These are phyloP conservation scores for Suillia variegata DNA, from an alignment of 2,888 invertebrate genomes.

Conservation along the genomic window DNA sequence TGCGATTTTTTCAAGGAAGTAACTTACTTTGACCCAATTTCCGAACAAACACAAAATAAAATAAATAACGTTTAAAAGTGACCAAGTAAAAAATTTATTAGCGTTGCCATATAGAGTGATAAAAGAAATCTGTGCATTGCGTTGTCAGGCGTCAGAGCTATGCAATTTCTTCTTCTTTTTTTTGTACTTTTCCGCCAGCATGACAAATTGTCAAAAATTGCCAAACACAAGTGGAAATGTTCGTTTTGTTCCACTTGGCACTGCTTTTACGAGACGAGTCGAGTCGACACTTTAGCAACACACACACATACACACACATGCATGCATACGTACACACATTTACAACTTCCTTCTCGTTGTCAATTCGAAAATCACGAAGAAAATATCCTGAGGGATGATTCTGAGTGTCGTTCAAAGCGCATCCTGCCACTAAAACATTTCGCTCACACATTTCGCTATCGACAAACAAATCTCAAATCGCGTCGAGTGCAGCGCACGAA, in stretches of 20 bases:
- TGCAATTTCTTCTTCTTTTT: conserved; percentile 35
- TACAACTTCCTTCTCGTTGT: background rate
- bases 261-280: too few species aligned
- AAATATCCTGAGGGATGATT: conserved; percentile 13
- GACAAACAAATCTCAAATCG: conserved; percentile 11
- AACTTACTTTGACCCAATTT: conserved; percentile 43
- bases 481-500: background rate
- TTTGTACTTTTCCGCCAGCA: background rate
- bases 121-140: too few species aligned
- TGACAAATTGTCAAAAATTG: conserved; percentile 2
- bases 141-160: too few species aligned
- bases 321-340: background rate
- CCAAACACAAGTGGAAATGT: background rate
- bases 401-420: background rate
- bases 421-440: background rate
- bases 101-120: too few species aligned
- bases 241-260: background rate
- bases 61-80: conserved; percentile 11
- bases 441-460: conserved; percentile 6
- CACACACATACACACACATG: too few species aligned
- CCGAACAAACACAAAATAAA: background rate
- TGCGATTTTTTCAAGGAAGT: conserved; percentile 44
- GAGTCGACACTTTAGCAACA: too few species aligned
- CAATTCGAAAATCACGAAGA: conserved; percentile 12
- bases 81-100: conserved; percentile 33